Evolutionary conservation across 2,888 invertebrate species (phyloP).

Genomic region (Microplitis manilae): DNA sequence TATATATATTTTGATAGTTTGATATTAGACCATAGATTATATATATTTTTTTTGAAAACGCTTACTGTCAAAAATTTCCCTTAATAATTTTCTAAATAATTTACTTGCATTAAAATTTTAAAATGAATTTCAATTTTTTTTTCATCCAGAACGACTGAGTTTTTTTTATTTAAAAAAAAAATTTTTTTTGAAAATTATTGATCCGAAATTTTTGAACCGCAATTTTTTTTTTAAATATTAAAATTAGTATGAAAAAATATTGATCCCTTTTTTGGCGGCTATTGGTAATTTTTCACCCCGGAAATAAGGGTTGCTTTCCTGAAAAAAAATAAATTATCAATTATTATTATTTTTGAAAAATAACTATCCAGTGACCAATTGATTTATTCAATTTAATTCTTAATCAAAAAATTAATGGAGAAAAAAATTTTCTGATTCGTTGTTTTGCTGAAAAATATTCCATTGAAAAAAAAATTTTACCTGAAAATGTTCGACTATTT

Average conservation of each 20-base stretch:
- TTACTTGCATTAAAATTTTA: background rate
- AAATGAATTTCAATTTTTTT: background rate
- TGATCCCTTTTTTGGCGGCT: conserved; percentile 93
- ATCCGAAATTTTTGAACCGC: no score
- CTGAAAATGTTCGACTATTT: conserved; percentile 78
- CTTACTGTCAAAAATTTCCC: background rate
- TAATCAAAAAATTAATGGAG: conserved; percentile 17
- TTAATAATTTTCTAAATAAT: background rate
- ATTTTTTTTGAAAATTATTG: no score
- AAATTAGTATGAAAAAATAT: conserved; percentile 73
- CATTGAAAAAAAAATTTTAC: conserved; percentile 60
- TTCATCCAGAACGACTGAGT: no score
- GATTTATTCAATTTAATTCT: no score
- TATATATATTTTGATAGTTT: conserved; percentile 14
- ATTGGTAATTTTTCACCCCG: conserved; percentile 90
- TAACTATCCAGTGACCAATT: no score
- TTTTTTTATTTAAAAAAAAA: no score
- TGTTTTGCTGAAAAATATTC: no score
- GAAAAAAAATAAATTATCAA: conserved; percentile 62
- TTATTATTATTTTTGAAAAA: no score
- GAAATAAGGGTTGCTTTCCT: conserved; percentile 87
- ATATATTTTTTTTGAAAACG: conserved; percentile 20
- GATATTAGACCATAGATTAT: conserved; percentile 29
- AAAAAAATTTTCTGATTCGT: background rate
- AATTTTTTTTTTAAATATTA: background rate